These are phyloP conservation scores for Oligia fasciuncula DNA, from an alignment of 2,888 invertebrate genomes.

Conservation along the genomic window DNA sequence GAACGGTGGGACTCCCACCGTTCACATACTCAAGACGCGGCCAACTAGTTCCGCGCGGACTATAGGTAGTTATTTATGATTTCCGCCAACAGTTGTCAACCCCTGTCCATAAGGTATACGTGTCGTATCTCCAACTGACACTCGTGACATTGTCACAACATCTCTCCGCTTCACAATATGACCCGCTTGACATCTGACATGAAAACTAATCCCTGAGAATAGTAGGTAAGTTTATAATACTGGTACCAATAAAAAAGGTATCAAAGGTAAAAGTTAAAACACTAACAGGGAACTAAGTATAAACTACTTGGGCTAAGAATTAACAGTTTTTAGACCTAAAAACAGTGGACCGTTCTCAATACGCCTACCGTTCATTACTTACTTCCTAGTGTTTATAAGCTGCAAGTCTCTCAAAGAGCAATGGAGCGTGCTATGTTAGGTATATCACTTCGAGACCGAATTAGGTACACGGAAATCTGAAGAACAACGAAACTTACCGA, in stretches of 20 bases:
- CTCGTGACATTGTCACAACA: conserved; percentile 48
- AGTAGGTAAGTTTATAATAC: not conserved
- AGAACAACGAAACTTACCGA: no score
- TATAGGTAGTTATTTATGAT: not conserved
- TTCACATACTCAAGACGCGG: no score
- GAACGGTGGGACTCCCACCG: no score
- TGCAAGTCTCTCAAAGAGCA: not conserved
- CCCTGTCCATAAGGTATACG: conserved; percentile 24
- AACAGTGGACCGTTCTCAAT: not conserved
- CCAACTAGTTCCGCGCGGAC: no score
- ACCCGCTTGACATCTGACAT: conserved; percentile 50
- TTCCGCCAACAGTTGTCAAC: conserved; percentile 12
- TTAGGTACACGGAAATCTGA: no score
- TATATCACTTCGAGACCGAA: no score
- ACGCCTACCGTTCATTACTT: not conserved
- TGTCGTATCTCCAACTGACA: conserved; percentile 48
- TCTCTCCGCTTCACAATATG: conserved; percentile 38
- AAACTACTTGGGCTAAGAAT: not conserved
- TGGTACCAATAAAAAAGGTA: conserved; percentile 7
- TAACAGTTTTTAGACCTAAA: not conserved
- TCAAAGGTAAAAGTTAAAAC: not conserved
- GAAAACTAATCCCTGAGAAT: conserved; percentile 45
- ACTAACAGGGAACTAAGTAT: not conserved
- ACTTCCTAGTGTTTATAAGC: not conserved
- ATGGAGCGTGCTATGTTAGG: no score